phyloP scores from a whole-genome alignment of 2,888 invertebrate species.

The Acronicta leporina region DNA sequence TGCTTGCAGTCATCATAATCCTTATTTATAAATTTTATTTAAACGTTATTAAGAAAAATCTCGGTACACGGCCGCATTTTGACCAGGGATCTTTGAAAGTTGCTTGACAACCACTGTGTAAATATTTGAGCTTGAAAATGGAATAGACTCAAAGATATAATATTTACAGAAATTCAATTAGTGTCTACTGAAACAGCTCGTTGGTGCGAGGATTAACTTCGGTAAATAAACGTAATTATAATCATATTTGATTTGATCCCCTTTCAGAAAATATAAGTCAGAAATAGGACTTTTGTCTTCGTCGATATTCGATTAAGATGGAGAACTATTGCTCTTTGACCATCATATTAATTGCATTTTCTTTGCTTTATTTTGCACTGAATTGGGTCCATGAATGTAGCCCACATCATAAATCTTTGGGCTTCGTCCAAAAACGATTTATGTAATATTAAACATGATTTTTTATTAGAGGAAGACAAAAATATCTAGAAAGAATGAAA shows the following conservation, averaged over 20 bases:
- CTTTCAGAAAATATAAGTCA: slow-evolving; percentile 31
- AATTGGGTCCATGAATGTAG: too few species aligned
- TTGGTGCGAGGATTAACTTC: slow-evolving; percentile 33
- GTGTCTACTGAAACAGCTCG: slow-evolving; percentile 11
- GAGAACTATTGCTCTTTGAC: too few species aligned
- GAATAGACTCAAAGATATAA: slow-evolving; percentile 13
- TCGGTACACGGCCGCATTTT: not conserved
- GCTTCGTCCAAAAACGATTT: too few species aligned
- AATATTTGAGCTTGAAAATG: slow-evolving; percentile 25
- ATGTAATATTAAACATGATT: too few species aligned
- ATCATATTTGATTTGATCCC: slow-evolving; percentile 31
- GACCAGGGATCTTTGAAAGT: not conserved
- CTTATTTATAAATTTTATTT: too few species aligned
- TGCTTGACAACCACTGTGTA: not conserved
- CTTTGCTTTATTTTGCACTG: too few species aligned
- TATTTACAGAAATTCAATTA: slow-evolving; percentile 34
- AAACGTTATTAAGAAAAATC: too few species aligned
- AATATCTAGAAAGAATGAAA: too few species aligned
- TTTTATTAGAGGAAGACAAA: too few species aligned
- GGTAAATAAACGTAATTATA: slow-evolving; percentile 46
- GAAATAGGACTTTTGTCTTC: slow-evolving; percentile 7
- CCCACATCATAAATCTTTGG: too few species aligned
- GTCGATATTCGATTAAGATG: slow-evolving; percentile 9
- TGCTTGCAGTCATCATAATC: too few species aligned
- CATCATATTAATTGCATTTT: too few species aligned